phyloP scores from a whole-genome alignment of 1,140 invertebrate genomes.

The Drosophila kanapiae region DNA sequence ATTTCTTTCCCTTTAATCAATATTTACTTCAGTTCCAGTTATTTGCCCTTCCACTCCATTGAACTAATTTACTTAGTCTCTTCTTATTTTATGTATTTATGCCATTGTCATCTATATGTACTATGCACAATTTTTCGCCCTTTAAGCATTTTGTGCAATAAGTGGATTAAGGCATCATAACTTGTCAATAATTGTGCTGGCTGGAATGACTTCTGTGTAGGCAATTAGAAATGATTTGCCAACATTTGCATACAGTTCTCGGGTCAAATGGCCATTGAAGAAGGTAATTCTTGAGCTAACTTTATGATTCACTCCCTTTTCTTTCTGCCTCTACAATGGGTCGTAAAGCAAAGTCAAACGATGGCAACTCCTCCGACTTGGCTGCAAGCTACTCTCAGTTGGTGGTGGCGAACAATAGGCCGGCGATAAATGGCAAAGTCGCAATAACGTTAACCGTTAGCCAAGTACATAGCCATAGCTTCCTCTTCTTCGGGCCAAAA shows the following conservation, averaged over 20 bases:
- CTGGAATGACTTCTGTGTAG: conserved; percentile 3
- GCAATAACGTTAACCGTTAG: conserved; percentile 83
- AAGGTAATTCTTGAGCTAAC: conserved; percentile 26
- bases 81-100: conserved; percentile 11
- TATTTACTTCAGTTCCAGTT: conserved; percentile 4
- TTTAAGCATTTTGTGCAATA: conserved; percentile 19
- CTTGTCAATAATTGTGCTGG: conserved; percentile 31
- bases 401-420: conserved; percentile 66
- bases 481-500: conserved; percentile 60
- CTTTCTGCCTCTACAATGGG: conserved; percentile 47
- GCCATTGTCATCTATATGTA: conserved; percentile 18
- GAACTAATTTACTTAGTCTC: conserved; percentile 30
- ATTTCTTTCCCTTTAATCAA: neutral
- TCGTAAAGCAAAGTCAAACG: conserved; percentile 71
- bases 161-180: conserved; percentile 8
- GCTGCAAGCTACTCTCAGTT: conserved; percentile 27
- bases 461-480: conserved; percentile 5
- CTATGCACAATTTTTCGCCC: conserved; percentile 1
- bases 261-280: conserved; percentile 24
- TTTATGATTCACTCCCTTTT: conserved; percentile 5
- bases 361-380: conserved; percentile 3
- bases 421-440: conserved; percentile 76
- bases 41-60: conserved; percentile 37
- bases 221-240: conserved; percentile 47
- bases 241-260: conserved; percentile 27